Conservation (phyloP, 2,113 vertebrate genomes). For the Sprattus sprattus region DNA sequence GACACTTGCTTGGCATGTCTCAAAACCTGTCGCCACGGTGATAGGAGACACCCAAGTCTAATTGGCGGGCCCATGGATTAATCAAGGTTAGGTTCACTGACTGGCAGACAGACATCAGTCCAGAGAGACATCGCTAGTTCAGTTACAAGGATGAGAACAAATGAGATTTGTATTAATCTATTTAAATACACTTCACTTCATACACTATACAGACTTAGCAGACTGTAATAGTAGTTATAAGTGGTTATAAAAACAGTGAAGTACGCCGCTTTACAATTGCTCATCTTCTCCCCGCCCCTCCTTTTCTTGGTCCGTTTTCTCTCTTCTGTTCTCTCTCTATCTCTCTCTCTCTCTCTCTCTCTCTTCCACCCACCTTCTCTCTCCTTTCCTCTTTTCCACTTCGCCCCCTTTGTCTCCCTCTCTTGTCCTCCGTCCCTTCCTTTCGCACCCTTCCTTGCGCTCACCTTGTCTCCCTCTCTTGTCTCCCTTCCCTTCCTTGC, state of each 20-base stretch:
- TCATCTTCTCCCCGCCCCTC: background rate
- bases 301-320: background rate
- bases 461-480: constrained; percentile 81
- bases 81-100: background rate
- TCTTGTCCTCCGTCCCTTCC: too few species aligned
- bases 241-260: too few species aligned
- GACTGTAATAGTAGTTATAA: too few species aligned
- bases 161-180: background rate
- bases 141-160: background rate
- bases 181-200: background rate
- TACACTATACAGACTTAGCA: background rate
- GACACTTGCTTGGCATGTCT: constrained; percentile 12
- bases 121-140: background rate
- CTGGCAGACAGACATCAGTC: background rate
- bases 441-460: constrained; percentile 26
- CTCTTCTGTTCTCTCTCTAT: background rate
- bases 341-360: background rate
- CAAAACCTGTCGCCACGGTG: background rate
- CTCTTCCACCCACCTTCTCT: background rate
- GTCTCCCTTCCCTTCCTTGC: background rate
- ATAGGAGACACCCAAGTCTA: background rate
- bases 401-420: background rate
- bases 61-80: background rate
- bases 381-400: background rate
- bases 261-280: background rate